Base-by-base conservation (phyloP, 2,113 vertebrate species). In the Sardina pilchardus region DNA sequence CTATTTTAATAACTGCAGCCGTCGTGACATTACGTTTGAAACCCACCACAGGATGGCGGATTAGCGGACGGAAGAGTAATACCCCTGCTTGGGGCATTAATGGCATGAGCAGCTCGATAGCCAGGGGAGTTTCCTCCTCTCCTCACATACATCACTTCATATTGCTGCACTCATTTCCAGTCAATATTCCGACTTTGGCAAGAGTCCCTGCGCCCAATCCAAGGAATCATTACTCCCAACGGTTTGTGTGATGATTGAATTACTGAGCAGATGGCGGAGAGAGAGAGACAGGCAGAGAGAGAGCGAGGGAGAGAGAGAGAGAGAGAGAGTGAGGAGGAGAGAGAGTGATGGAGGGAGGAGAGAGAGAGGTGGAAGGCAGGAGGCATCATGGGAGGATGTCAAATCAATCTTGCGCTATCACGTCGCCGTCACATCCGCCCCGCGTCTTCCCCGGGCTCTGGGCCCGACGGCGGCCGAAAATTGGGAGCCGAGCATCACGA, bases 171-270 rank as follows among this genome's bases (percentile, higher is more conserved):
- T 86, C 85, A 82, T 82, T 87, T 85, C 88, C 81, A 85, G 59
- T 85, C 82, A 78, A 89, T 89, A 89, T 88, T 85, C 86, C 84
- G 89, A 85, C 87, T 82, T 85, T 88, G 88, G 87, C 83, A 83
- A 56, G 82, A 75, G 81, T 91, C 39, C 50, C 90, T 89, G 85
- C 82, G 85, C 88, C 90, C 89, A 83, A 88, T 91, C 90, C 93
- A 90, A 92, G 92, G 87, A 90, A 91, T 89, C 91, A 93, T 94
- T 88, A 84, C 89, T 91, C 82, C 88, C 86, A 83, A 84, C 87
- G 89, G 88, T 53, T 90, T 89, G 90, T 87, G 59, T 91, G 88
- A 87, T 89, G 92, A 94, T 93, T 93, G 91, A 93, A 93, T 95
- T 95, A 94, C 89, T 88, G 90, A 89, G 80, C 89, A 91, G 89